Evolutionary conservation across 2,113 vertebrate species (phyloP).

Genomic region (Oreocharis arfaki): DNA sequence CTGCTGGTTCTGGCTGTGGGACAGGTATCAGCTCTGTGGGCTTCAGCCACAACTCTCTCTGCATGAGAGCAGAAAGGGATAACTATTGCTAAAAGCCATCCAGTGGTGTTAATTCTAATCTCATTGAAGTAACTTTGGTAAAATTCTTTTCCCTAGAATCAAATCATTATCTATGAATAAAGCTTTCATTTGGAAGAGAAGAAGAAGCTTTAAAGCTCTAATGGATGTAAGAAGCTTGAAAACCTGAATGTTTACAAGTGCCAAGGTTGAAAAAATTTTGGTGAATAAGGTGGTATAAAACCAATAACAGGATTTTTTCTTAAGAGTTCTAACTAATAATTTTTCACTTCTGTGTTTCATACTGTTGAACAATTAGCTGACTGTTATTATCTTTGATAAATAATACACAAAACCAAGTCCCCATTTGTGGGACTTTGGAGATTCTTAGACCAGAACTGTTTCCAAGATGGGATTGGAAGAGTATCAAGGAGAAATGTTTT

Average conservation of each 20-base stretch:
- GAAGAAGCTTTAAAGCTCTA: not conserved
- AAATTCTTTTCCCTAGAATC: not conserved
- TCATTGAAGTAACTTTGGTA: not conserved
- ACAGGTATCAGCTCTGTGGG: fast-evolving
- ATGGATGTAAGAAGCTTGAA: not conserved
- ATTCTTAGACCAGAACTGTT: not conserved
- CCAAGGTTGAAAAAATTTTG: not conserved
- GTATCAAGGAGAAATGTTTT: not conserved
- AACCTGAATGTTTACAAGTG: not conserved
- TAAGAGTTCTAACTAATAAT: not conserved
- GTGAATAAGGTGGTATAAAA: not conserved
- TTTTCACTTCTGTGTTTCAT: not conserved
- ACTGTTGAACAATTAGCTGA: not conserved
- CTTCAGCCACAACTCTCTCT: not conserved
- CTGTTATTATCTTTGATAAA: not conserved
- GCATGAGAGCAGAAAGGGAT: not conserved
- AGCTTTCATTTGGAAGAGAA: not conserved
- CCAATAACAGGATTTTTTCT: not conserved
- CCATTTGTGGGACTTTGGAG: not conserved
- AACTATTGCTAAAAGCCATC: not conserved
- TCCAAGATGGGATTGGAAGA: not conserved
- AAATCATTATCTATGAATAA: not conserved
- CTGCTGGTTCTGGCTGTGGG: fast-evolving
- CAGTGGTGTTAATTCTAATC: not conserved
- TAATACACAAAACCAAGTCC: not conserved